phyloP scores from a whole-genome alignment of 2,797 vertebrate species.

The Oophaga sylvatica region DNA sequence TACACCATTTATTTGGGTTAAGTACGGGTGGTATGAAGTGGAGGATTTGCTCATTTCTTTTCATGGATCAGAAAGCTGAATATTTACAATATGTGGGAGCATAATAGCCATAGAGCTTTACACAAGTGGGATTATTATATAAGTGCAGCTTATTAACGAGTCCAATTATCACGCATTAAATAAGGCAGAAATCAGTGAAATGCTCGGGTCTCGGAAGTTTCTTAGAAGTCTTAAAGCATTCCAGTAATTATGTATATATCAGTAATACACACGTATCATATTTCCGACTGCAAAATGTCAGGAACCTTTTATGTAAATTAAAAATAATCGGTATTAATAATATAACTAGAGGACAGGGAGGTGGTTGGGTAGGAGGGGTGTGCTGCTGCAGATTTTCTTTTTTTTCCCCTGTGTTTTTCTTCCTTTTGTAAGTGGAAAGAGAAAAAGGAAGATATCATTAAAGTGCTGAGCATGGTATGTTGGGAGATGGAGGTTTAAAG shows the following conservation, averaged over 20 bases:
- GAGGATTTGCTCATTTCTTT: constrained; percentile 40
- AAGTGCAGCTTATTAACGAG: background rate
- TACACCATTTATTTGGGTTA: constrained; percentile 56
- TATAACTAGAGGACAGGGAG: background rate
- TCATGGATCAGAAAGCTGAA: constrained; percentile 49
- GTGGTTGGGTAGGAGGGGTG: background rate
- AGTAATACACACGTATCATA: too few relatives aligned
- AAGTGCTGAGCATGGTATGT: too few relatives aligned
- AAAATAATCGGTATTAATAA: too few relatives aligned
- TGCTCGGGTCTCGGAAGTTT: background rate
- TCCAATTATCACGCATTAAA: background rate
- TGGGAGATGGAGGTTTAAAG: too few relatives aligned
- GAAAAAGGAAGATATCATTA: too few relatives aligned
- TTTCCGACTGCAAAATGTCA: too few relatives aligned
- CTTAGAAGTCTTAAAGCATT: background rate
- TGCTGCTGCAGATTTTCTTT: background rate
- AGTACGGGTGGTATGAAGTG: background rate
- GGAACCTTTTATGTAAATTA: too few relatives aligned
- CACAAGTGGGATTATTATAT: constrained; percentile 3
- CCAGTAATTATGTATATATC: background rate
- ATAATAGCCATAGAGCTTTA: background rate
- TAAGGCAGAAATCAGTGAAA: background rate
- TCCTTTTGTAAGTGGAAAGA: too few relatives aligned
- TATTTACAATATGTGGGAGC: constrained; percentile 11
- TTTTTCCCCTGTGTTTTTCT: background rate